Percentiles rank a stretch among this genome's conserved stretches.
Conservation (phyloP, 2,113 vertebrate genomes). For the Setophaga coronata region DNA sequence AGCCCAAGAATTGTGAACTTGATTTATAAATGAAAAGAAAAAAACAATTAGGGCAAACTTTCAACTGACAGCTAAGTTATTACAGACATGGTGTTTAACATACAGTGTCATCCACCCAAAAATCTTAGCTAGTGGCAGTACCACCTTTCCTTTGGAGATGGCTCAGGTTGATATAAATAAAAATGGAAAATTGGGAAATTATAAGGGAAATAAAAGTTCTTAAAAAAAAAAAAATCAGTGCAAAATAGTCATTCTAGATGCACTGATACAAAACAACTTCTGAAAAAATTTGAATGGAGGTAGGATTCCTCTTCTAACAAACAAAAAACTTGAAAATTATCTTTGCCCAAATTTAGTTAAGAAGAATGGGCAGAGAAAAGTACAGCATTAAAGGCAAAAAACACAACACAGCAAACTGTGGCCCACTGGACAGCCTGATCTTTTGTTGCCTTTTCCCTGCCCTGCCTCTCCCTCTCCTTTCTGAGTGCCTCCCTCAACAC, state of each 20-base stretch:
- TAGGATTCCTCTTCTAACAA: background rate
- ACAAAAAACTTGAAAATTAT: background rate
- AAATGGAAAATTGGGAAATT: background rate
- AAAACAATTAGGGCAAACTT: background rate
- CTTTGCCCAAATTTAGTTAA: background rate
- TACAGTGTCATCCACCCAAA: background rate
- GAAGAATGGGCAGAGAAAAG: background rate
- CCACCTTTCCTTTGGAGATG: background rate
- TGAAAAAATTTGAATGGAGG: background rate
- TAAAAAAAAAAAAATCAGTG: background rate
- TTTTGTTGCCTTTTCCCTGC: background rate
- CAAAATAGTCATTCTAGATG: background rate
- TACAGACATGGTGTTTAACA: background rate
- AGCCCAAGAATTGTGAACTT: background rate
- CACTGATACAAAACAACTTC: background rate
- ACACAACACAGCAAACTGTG: background rate
- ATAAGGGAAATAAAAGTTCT: background rate
- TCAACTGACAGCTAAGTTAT: background rate
- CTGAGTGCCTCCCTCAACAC: background rate
- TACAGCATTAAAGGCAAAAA: background rate
- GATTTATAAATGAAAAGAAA: constrained; percentile 18
- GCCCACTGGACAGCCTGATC: background rate
- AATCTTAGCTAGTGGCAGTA: background rate
- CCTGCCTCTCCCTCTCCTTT: background rate
- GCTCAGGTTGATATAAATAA: background rate